Evolutionary conservation across 23 tunicate species (phyloP).

Genomic region (Halocynthia roretzi): DNA sequence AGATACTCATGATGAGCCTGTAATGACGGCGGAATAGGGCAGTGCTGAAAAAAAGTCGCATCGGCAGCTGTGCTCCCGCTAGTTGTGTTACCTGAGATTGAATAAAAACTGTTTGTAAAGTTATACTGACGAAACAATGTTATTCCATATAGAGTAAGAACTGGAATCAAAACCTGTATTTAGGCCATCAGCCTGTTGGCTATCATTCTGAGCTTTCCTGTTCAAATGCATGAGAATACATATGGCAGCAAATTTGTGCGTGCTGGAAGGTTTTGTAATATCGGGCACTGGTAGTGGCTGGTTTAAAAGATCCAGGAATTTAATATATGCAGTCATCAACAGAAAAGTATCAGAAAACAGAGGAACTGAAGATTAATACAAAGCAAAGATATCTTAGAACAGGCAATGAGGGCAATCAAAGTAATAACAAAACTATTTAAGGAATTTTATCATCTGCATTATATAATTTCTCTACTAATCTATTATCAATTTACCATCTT

Average conservation of each 20-base stretch:
- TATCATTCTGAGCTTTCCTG: constrained; percentile 26
- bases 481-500: constrained; percentile 20
- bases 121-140: too few relatives aligned
- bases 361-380: too few relatives aligned
- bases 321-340: background rate
- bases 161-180: too few relatives aligned
- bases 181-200: background rate
- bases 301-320: background rate
- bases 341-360: background rate
- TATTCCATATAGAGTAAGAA: background rate
- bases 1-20: constrained; percentile 53
- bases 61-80: background rate
- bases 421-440: too few relatives aligned
- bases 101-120: too few relatives aligned
- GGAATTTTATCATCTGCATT: too few relatives aligned
- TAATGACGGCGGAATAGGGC: constrained; percentile 48
- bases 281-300: constrained; percentile 78
- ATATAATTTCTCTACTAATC: too few relatives aligned
- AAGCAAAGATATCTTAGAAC: too few relatives aligned
- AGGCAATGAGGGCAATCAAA: too few relatives aligned
- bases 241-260: constrained; percentile 52
- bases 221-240: constrained; percentile 56
- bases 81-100: too few relatives aligned
- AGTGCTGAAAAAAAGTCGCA: constrained; percentile 8
- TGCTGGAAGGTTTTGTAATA: constrained; percentile 33